Percentiles rank a stretch among this genome's conserved stretches.
phyloP scores from a whole-genome alignment of 1,140 invertebrate species.

The Zaprionus africanus region DNA sequence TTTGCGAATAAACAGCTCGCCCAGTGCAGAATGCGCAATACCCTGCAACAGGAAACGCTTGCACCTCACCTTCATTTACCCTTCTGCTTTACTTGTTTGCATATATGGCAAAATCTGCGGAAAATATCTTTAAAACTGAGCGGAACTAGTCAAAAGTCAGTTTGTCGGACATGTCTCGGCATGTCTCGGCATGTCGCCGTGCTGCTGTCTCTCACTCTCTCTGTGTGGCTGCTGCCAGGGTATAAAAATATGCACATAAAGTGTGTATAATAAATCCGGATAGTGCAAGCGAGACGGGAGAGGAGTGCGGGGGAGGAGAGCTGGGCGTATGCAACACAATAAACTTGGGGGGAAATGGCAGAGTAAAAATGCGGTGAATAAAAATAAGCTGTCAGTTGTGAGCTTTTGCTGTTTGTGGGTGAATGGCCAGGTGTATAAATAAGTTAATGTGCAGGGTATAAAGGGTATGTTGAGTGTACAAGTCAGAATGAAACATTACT shows the following conservation, averaged over 20 bases:
- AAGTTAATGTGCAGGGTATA: conserved; percentile 24
- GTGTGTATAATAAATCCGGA: conserved; percentile 66
- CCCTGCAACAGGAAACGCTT: background rate
- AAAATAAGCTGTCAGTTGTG: conserved; percentile 52
- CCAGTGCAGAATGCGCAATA: conserved; percentile 19
- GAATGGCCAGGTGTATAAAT: conserved; percentile 42
- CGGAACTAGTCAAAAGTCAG: conserved; percentile 12
- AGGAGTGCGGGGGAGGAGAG: background rate
- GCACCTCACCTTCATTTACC: background rate
- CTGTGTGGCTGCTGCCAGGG: conserved; percentile 1
- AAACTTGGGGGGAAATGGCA: conserved; percentile 45
- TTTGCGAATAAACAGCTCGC: conserved; percentile 8
- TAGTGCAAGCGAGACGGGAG: too few species aligned
- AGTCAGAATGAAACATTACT: background rate
- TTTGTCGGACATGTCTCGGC: conserved; percentile 14
- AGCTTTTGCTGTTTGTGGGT: conserved; percentile 22
- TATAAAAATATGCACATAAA: conserved; percentile 81
- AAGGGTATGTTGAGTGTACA: background rate
- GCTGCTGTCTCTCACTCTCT: background rate
- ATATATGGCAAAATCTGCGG: background rate
- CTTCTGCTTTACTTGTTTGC: background rate
- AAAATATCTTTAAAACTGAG: conserved; percentile 2
- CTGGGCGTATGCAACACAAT: conserved; percentile 32
- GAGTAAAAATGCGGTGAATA: conserved; percentile 54
- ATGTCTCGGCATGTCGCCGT: conserved; percentile 8